phyloP scores from a whole-genome alignment of 2,113 vertebrate genomes.

The Salvator merianae region DNA sequence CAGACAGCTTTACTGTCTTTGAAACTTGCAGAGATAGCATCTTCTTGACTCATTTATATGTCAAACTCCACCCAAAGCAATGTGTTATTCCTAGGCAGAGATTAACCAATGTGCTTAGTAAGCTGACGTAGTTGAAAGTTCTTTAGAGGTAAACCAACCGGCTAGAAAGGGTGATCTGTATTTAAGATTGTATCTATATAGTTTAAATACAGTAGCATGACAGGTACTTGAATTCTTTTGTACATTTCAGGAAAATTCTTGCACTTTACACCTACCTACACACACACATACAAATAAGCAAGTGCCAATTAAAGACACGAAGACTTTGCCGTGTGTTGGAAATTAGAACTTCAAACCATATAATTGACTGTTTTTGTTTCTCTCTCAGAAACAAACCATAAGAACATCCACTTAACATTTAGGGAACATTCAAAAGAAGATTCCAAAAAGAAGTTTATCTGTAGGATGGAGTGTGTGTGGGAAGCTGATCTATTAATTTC shows the following conservation, averaged over 20 bases:
- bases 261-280: background rate
- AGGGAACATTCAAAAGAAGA: too few relatives aligned
- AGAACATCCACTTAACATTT: too few relatives aligned
- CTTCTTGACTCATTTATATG: slow-evolving; percentile 27
- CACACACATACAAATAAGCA: too few relatives aligned
- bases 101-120: background rate
- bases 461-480: too few relatives aligned
- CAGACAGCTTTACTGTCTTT: slow-evolving; percentile 24
- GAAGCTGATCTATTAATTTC: too few relatives aligned
- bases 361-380: too few relatives aligned
- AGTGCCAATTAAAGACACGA: too few relatives aligned
- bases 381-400: too few relatives aligned
- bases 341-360: too few relatives aligned
- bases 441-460: too few relatives aligned
- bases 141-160: background rate
- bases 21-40: slow-evolving; percentile 20
- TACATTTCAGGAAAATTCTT: background rate
- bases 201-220: background rate
- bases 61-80: background rate
- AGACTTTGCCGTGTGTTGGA: too few relatives aligned
- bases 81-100: background rate
- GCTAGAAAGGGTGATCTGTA: background rate
- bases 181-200: background rate
- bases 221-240: background rate
- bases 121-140: background rate